Base-by-base conservation (phyloP, 1,140 invertebrate genomes). In the Cotesia glomerata region DNA sequence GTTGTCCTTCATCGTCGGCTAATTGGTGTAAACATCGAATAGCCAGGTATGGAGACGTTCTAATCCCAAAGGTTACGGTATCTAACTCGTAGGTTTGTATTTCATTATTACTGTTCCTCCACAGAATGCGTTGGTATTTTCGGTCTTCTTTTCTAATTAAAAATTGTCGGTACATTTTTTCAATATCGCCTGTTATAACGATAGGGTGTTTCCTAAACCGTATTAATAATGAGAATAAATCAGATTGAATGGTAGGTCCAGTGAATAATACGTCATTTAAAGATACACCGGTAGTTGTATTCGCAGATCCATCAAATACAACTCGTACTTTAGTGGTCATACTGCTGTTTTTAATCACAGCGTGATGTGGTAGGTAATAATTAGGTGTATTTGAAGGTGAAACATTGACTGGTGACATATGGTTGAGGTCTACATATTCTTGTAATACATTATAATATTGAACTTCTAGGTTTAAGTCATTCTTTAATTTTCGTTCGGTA, bases 161-260 rank as follows among this genome's bases (percentile, higher is more conserved):
- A 39, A 85, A 77, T 69, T 82, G 79, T 16, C 81, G 65, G 75
- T 83, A 85, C 82, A 85, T 86, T 74, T 88, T 85, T 35, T 73
- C 51, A n/a, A 68, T 56, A 45, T 68, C 66, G 14, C 66, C 66
- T 5, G 66, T 68, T 1, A 69, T 16, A 18, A 59, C 54, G 13
- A 26, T 63, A 14, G n/a, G 67, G n/a, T 69, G 18, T 59, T 26
- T 39, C 9, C 67, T 35, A 34, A 69, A 69, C 0, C 67, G 34
- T 11, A 69, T 5, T 26, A 69, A 39, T 32, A 59, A 18, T 13
- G 67, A n/a, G 14, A 58, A 59, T 14, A 77, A 34, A 14, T 71
- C 56, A 14, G 74, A 51, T 69, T 76, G 72, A 0, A 74, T 74
- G 1, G 58, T 72, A 9, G 72, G 69, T 11, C 76, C 76, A 9